Base-by-base conservation (phyloP, 2,888 invertebrate genomes). In the Metellina segmentata region DNA sequence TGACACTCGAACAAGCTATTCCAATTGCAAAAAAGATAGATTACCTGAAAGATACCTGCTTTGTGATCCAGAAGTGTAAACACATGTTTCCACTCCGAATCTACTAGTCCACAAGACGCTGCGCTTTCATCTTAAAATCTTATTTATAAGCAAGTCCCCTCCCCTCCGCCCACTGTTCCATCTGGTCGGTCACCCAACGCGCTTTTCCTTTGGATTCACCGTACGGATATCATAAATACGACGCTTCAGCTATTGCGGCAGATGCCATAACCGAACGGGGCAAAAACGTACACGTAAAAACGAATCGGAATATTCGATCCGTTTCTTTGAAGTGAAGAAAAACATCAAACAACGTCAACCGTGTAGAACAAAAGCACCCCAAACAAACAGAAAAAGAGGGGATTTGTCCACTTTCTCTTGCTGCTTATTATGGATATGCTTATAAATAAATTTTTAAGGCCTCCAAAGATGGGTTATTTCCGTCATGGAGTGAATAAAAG, bases 221-320 rank as follows among this genome's bases (percentile, higher is more conserved):
- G 16, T 19, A 51, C n/a, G 51, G 48, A 48, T 20, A 61, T 19
- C 70, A 85, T 78, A 89, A 89, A 85, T 89, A 51, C 53, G n/a
- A 81, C 72, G 89, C 89, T 79, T 79, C 89, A 89, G 81, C 83
- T 71, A 78, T 48, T 53, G 69, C 82, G 82, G 75, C 75, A 81
- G 77, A 7, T 34, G 75, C 69, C 19, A 74, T 19, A 53, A n/a
- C 49, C 49, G 53, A 81, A 81, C 53, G 20, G 74, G 75, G 81
- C 71, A 77, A 83, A 61, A 83, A 83, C 53, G 5, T 89, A 83
- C 51, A 78, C 79, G 79, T 79, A 83, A 83, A 82, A 75, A 51
- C 61, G 19, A 70, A 61, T 48, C 75, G 70, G 13, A 77, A 87
- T 81, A 34, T 70, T 81, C 48, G 82, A 74, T 88, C 69, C 72